A percentile compares a stretch with the other conserved stretches of the same genome.
These are phyloP conservation scores for Heteronetta atricapilla DNA, from an alignment of 2,113 vertebrate species.

Conservation along the genomic window DNA sequence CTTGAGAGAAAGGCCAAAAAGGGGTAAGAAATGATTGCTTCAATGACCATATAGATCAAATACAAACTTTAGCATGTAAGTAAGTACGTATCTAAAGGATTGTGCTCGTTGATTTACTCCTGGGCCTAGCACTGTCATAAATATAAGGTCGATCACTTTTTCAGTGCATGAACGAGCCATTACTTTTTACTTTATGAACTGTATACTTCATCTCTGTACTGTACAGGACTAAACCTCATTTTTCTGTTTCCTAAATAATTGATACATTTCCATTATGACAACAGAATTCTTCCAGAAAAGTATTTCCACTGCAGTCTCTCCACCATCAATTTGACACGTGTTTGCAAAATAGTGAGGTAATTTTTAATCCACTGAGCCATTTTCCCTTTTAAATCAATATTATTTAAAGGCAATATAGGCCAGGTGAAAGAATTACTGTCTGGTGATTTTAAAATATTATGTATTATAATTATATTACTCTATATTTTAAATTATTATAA, in stretches of 20 bases:
- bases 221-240: not conserved
- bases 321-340: not conserved
- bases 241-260: conserved; percentile 35
- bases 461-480: not conserved
- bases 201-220: not conserved
- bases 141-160: conserved; percentile 30
- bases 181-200: conserved; percentile 32
- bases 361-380: not conserved
- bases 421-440: not conserved
- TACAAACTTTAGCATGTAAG: conserved; percentile 6
- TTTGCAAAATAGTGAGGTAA: not conserved
- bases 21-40: conserved; percentile 6
- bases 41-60: conserved; percentile 24
- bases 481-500: not conserved
- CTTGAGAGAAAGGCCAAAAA: conserved; percentile 19
- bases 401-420: not conserved
- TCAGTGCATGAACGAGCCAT: not conserved
- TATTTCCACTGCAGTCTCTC: not conserved
- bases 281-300: not conserved
- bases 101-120: conserved; percentile 15
- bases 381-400: not conserved
- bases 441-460: not conserved
- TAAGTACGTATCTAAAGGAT: conserved; percentile 3
- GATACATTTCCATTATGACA: not conserved
- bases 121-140: not conserved